Percentiles rank a stretch among this genome's conserved stretches.
Evolutionary conservation across 2,797 vertebrate species (phyloP).

Genomic region (Hoplostethus mediterraneus): DNA sequence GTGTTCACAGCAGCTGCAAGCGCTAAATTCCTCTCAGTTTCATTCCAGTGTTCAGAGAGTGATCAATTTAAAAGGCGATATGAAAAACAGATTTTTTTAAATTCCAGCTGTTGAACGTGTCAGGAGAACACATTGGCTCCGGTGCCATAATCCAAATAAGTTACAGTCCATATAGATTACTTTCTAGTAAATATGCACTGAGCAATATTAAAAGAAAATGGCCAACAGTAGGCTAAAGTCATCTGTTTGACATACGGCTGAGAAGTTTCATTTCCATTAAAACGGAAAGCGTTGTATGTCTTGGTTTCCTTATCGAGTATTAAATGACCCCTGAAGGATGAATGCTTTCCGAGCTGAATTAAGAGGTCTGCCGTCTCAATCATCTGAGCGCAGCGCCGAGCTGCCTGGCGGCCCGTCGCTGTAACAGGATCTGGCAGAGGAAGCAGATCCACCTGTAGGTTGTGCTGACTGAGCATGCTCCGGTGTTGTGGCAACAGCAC

Average conservation of each 20-base stretch:
- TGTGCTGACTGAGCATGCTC: constrained; percentile 74
- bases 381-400: constrained; percentile 61
- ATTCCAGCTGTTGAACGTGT: constrained; percentile 68
- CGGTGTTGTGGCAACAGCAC: constrained; percentile 63
- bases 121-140: constrained; percentile 53
- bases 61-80: constrained; percentile 56
- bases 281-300: constrained; percentile 66
- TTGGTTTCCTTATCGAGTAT: constrained; percentile 71
- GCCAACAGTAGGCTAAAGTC: constrained; percentile 54
- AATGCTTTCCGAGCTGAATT: constrained; percentile 69
- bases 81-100: constrained; percentile 57
- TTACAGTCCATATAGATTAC: constrained; percentile 63
- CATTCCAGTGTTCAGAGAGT: constrained; percentile 57
- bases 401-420: constrained; percentile 36
- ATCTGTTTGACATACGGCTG: constrained; percentile 55
- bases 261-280: constrained; percentile 64
- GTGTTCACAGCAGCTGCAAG: constrained; percentile 72
- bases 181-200: constrained; percentile 53
- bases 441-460: constrained; percentile 81
- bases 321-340: constrained; percentile 77
- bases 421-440: constrained; percentile 78
- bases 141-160: constrained; percentile 61
- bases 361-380: constrained; percentile 77
- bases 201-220: constrained; percentile 46
- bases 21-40: constrained; percentile 53